Conservation (phyloP, 1,140 invertebrate species). For the Drosophila repletoides region DNA sequence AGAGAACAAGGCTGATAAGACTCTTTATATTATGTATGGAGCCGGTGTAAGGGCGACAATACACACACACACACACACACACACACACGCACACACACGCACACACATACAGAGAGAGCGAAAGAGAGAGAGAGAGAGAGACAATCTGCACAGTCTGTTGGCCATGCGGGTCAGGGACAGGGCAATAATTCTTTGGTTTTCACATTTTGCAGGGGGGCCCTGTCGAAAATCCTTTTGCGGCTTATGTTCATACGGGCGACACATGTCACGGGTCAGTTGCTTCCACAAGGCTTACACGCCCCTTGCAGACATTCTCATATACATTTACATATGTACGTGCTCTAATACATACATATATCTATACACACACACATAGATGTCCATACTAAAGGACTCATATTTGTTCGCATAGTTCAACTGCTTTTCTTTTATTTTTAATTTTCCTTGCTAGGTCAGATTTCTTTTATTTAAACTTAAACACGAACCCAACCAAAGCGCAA, state of each 20-base stretch:
- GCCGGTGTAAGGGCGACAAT: not conserved
- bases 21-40: too few species aligned
- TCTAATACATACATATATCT: not conserved
- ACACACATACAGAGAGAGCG: not conserved
- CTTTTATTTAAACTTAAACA: too few species aligned
- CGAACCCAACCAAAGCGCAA: too few species aligned
- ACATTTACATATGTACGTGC: too few species aligned
- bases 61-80: slow-evolving; percentile 8
- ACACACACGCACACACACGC: not conserved
- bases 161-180: slow-evolving; percentile 69
- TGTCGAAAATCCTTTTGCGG: slow-evolving; percentile 78
- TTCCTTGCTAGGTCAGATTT: too few species aligned
- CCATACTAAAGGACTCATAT: too few species aligned
- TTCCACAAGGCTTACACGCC: slow-evolving; percentile 32
- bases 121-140: not conserved
- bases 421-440: too few species aligned
- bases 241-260: slow-evolving; percentile 65
- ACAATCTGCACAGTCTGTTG: slow-evolving; percentile 36
- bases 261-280: slow-evolving; percentile 73
- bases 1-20: too few species aligned
- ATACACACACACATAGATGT: not conserved
- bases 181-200: slow-evolving; percentile 77
- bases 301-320: too few species aligned
- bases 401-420: too few species aligned
- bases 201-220: slow-evolving; percentile 53